phyloP scores from a whole-genome alignment of 92 coral and sea anemone species.

The Epizoanthus illoricatus region DNA sequence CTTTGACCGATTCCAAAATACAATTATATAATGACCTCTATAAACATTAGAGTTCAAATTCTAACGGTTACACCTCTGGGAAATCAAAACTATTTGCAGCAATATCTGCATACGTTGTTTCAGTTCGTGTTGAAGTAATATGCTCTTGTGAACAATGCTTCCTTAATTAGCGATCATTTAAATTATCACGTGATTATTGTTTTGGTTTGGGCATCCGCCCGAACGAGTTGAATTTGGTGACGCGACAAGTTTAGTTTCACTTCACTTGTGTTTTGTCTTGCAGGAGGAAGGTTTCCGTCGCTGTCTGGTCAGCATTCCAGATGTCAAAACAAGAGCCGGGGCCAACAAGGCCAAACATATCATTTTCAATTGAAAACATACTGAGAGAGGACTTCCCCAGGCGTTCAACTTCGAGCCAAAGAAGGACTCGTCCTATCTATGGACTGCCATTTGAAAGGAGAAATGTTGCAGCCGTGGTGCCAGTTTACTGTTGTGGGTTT shows the following conservation, averaged over 20 bases:
- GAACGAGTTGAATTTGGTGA: slow-evolving; percentile 37
- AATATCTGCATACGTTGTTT: slow-evolving; percentile 32
- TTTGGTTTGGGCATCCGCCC: slow-evolving; percentile 32
- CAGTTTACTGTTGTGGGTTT: slow-evolving; percentile 28
- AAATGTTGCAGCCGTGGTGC: slow-evolving; percentile 21
- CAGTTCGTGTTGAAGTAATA: slow-evolving; percentile 37
- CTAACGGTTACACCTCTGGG: slow-evolving; percentile 18
- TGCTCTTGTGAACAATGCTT: slow-evolving; percentile 13
- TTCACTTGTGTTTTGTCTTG: slow-evolving; percentile 35
- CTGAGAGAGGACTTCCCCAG: slow-evolving; percentile 29
- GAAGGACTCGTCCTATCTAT: slow-evolving; percentile 16
- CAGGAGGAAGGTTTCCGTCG: slow-evolving; percentile 16
- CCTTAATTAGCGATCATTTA: slow-evolving; percentile 38
- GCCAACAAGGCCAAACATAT: slow-evolving; percentile 31
- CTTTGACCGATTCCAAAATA: slow-evolving; percentile 10
- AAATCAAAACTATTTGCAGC: slow-evolving; percentile 22
- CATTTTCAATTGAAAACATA: slow-evolving; percentile 38
- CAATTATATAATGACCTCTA: background rate
- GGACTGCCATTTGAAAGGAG: slow-evolving; percentile 35
- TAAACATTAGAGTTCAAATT: slow-evolving; percentile 1
- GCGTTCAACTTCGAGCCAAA: slow-evolving; percentile 16
- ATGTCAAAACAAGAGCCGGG: slow-evolving; percentile 44
- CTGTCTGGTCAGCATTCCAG: slow-evolving; percentile 21
- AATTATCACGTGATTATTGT: slow-evolving; percentile 46
- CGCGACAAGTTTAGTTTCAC: slow-evolving; percentile 32